Base-by-base conservation (phyloP, 1,140 invertebrate genomes). In the Dendroctonus valens region DNA sequence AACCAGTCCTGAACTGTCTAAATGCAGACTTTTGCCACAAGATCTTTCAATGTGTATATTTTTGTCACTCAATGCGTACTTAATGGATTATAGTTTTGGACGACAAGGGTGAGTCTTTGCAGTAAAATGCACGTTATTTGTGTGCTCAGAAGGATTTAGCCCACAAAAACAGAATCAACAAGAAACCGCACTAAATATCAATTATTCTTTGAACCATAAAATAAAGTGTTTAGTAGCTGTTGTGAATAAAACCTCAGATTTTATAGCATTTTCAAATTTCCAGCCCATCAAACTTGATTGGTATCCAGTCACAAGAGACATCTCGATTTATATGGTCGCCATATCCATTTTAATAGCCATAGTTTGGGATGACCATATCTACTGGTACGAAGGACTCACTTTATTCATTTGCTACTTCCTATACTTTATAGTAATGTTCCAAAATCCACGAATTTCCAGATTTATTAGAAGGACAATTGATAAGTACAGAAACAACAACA, bases 291-390 rank as follows among this genome's bases (percentile, higher is more conserved):
- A 86, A 70, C 81, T 96, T 37, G 88, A 94, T 73, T 89, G 88
- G 83, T 89, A 88, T 83, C 92, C 94, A 3, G 84, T 97, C 15
- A 87, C 91, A 0, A 81, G 95, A 69, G 94, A 97, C 74, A 91
- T 89, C 62, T 73, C 89, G 7, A 90, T 93, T 60, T 97, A 96
- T 73, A 84, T 87, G 6, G 74, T 93, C 6, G 90, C 93, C 15
- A 87, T 96, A 0, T 79, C 83, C 4, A 82, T 89, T 5, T 77
- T 97, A 42, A 85, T 94, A 1, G 71, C 84, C 0, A 84, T 96
- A 15, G 89, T 94, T 58, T 89, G 88, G 83, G 93, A 96, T 75
- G 88, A 87, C 41, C 74, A 80, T 52, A 86, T 97, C 5, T 85
- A 84, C 49, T 94, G 93, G 89, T 89, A 87, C 69, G 92, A 94